Evolutionary conservation across 2,888 invertebrate genomes (phyloP).

Genomic region (Thymelicus lineola): DNA sequence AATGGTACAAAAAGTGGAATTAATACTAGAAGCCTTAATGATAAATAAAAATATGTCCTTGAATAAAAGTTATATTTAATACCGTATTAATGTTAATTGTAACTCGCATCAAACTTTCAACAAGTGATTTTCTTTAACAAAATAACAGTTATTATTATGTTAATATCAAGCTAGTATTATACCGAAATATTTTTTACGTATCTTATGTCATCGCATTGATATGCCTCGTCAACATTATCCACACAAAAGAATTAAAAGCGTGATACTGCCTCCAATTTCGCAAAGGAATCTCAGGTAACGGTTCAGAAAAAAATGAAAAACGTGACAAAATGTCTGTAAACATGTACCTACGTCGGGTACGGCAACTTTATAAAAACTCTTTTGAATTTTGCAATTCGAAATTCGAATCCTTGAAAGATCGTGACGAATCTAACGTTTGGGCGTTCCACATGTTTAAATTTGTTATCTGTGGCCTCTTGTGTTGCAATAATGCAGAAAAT

Average conservation of each 20-base stretch:
- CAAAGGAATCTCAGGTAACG: slow-evolving; percentile 75
- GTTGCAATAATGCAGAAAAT: slow-evolving; percentile 74
- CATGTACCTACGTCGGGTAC: slow-evolving; percentile 76
- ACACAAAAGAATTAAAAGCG: slow-evolving; percentile 57
- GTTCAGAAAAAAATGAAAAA: slow-evolving; percentile 65
- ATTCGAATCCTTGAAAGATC: slow-evolving; percentile 60
- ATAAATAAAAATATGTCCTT: too few relatives aligned
- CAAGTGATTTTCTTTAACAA: too few relatives aligned
- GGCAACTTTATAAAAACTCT: slow-evolving; percentile 62
- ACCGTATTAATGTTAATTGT: too few relatives aligned
- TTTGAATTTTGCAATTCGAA: slow-evolving; percentile 66
- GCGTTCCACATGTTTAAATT: slow-evolving; percentile 77
- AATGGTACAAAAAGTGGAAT: too few relatives aligned
- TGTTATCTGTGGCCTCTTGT: slow-evolving; percentile 53
- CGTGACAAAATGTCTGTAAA: slow-evolving; percentile 85
- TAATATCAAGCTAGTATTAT: slow-evolving; percentile 16
- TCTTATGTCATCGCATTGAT: slow-evolving; percentile 75
- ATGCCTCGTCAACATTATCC: slow-evolving; percentile 58
- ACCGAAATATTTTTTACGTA: slow-evolving; percentile 48
- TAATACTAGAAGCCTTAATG: too few relatives aligned
- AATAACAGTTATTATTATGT: too few relatives aligned
- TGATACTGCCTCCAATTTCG: slow-evolving; percentile 72
- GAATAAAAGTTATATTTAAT: too few relatives aligned
- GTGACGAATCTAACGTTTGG: slow-evolving; percentile 70
- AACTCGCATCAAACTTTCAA: too few relatives aligned